Conservation (phyloP, 2,113 vertebrate species). For the Scalopus aquaticus region DNA sequence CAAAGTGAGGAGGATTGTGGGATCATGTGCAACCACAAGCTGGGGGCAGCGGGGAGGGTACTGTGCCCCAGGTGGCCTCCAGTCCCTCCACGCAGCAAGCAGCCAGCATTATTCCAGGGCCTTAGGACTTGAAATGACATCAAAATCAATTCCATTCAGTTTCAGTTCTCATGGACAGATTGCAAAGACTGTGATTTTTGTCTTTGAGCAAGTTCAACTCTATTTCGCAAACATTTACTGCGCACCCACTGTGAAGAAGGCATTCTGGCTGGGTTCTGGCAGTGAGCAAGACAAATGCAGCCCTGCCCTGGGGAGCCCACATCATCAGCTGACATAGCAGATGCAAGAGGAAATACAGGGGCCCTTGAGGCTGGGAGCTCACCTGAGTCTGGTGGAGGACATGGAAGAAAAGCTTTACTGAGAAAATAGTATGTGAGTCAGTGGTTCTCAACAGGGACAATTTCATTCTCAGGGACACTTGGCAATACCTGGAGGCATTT, state of each 20-base stretch:
- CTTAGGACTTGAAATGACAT: background rate
- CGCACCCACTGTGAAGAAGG: background rate
- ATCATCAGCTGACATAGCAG: rapidly evolving
- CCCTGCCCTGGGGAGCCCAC: too few species aligned
- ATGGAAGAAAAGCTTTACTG: background rate
- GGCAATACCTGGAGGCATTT: background rate
- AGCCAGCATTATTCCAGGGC: too few species aligned
- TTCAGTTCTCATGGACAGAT: background rate
- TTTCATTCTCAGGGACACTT: background rate
- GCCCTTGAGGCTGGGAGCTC: rapidly evolving
- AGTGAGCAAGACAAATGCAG: background rate
- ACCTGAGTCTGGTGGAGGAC: background rate
- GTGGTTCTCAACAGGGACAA: too few species aligned
- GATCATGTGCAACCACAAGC: too few species aligned
- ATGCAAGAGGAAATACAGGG: background rate
- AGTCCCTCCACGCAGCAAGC: rapidly evolving
- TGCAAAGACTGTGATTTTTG: background rate
- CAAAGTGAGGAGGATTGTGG: background rate
- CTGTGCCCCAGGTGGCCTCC: background rate
- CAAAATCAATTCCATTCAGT: too few species aligned
- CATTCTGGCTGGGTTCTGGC: too few species aligned
- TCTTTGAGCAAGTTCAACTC: background rate
- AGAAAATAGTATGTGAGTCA: background rate
- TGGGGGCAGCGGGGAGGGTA: background rate
- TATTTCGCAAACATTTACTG: background rate